These are phyloP conservation scores for Epizoanthus stellaris DNA, from an alignment of 92 coral and sea anemone genomes.

Conservation along the genomic window DNA sequence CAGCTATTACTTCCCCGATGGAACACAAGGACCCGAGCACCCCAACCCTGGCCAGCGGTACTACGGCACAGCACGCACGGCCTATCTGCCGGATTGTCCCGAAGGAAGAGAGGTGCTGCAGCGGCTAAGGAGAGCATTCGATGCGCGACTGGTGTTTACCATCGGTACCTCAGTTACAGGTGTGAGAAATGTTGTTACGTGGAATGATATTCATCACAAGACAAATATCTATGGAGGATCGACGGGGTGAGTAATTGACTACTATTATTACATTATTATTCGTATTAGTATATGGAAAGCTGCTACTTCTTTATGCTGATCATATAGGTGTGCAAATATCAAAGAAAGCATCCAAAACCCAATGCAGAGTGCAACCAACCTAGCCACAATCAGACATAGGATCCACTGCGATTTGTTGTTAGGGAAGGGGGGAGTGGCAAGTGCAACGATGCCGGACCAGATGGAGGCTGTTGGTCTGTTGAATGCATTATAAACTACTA, in stretches of 20 bases:
- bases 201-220: constrained; percentile 60
- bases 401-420: too few species aligned
- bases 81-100: constrained; percentile 65
- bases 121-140: constrained; percentile 42
- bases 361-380: too few species aligned
- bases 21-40: constrained; percentile 53
- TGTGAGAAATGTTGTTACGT: neutral
- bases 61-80: constrained; percentile 48
- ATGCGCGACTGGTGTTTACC: constrained; percentile 54
- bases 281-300: too few species aligned
- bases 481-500: too few species aligned
- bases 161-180: constrained; percentile 71
- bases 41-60: constrained; percentile 75
- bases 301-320: too few species aligned
- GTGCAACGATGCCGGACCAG: too few species aligned
- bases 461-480: too few species aligned
- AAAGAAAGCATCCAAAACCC: too few species aligned
- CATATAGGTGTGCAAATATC: too few species aligned
- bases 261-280: too few species aligned
- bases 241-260: constrained; percentile 57
- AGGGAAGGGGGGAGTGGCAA: too few species aligned
- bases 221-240: constrained; percentile 69
- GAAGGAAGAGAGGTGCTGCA: constrained; percentile 67
- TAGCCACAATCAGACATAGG: too few species aligned
- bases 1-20: constrained; percentile 14